Conservation (phyloP, 2,113 vertebrate genomes). For the Poeciliopsis retropinna region DNA sequence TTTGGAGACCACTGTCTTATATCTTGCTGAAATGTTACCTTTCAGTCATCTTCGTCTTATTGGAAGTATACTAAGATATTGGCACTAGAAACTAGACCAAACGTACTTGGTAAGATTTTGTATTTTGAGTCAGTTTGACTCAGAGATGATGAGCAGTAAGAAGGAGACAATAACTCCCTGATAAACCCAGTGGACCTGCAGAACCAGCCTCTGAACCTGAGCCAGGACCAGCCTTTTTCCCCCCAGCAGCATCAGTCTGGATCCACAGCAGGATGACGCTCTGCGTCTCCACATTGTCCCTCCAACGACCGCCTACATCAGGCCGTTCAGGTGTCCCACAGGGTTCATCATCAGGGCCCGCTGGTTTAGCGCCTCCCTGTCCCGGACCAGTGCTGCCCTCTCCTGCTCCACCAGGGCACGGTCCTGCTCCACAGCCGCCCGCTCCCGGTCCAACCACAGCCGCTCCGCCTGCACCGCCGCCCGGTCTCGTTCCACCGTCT, state of each 20-base stretch:
- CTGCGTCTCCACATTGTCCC: not conserved
- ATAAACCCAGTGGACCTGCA: not conserved
- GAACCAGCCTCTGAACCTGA: not conserved
- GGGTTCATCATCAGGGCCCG: slow-evolving; percentile 70
- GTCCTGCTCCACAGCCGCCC: slow-evolving; percentile 72
- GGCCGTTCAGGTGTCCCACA: slow-evolving; percentile 63
- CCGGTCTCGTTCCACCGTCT: slow-evolving; percentile 59
- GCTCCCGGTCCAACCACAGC: slow-evolving; percentile 65
- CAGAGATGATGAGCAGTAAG: too few relatives aligned
- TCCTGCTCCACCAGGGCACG: slow-evolving; percentile 76
- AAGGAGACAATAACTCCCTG: too few relatives aligned
- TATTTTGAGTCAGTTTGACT: not conserved
- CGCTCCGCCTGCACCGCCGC: slow-evolving; percentile 54
- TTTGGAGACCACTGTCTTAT: too few relatives aligned
- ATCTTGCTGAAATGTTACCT: too few relatives aligned
- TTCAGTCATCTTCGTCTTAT: too few relatives aligned
- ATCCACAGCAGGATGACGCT: not conserved
- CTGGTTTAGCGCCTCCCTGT: slow-evolving; percentile 71
- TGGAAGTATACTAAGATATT: too few relatives aligned
- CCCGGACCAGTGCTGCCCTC: slow-evolving; percentile 62
- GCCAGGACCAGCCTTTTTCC: not conserved
- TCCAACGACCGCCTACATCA: slow-evolving; percentile 66
- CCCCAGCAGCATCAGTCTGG: not conserved
- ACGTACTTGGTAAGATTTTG: not conserved
- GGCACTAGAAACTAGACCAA: too few relatives aligned